Evolutionary conservation across 2,797 vertebrate species (phyloP).

Genomic region (Rostrhamus sociabilis): DNA sequence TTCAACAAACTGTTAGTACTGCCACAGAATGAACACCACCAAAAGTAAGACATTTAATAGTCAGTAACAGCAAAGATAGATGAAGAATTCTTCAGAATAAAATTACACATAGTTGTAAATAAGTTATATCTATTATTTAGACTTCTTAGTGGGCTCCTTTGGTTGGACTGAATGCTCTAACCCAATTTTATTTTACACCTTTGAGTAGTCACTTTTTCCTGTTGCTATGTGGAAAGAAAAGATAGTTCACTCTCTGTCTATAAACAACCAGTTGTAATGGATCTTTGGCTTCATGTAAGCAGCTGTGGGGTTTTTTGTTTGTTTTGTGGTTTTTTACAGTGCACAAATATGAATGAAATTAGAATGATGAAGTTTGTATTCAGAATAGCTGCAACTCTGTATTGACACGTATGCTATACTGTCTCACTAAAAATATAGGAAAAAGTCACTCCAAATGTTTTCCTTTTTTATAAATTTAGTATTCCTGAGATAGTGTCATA

Average conservation of each 20-base stretch:
- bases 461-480: not conserved
- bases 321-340: not conserved
- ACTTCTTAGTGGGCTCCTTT: not conserved
- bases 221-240: not conserved
- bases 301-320: fast-evolving
- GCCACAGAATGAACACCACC: not conserved
- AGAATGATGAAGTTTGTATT: not conserved
- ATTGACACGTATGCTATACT: not conserved
- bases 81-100: not conserved
- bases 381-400: not conserved
- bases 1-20: not conserved
- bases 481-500: not conserved
- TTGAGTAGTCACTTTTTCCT: not conserved
- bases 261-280: not conserved
- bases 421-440: not conserved
- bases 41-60: not conserved
- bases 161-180: not conserved
- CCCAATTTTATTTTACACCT: not conserved
- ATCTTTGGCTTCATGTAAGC: not conserved
- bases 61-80: not conserved
- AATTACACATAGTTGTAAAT: not conserved
- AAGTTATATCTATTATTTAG: not conserved
- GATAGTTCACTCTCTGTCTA: not conserved
- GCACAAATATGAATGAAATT: not conserved
- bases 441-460: not conserved